Base-by-base conservation (phyloP, 2,113 vertebrate genomes). In the Melanerpes formicivorus region DNA sequence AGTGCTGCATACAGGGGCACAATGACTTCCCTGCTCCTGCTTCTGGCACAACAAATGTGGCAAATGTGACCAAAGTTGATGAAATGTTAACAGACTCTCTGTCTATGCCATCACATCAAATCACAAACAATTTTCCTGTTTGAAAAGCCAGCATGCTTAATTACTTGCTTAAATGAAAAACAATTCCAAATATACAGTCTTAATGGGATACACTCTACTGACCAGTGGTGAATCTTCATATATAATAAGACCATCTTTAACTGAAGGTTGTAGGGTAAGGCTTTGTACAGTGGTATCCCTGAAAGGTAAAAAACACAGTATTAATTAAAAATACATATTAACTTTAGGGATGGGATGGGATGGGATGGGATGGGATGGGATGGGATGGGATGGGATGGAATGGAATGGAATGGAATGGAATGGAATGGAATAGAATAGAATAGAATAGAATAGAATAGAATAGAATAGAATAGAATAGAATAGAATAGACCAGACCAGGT, bases 201-300 rank as follows among this genome's bases (percentile, higher is more conserved):
- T 89, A 76, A 84, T 54, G 32, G n/a, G n/a, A n/a, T n/a, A n/a
- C n/a, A n/a, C n/a, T n/a, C 77, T 96, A 98, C 98, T 97, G 87
- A 99, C 98, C 97, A 99, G 96, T 25, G 99, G 99, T 3, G 99
- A 99, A 96, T 99, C 99, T 96, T 99, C 99, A 71, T 99, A 99
- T 4, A 97, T 95, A 91, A 99, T 99, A 92, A 99, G 96, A 70
- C 99, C 99, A 14, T 99, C 98, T 95, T 97, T 98, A 84, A 99
- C 99, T 16, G 99, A 99, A 63, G 99, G 99, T 95, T 99, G 99
- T 60, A 99, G 96, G 11, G 99, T 99, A 92, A 99, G 98, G 29
- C 98, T 98, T 97, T 99, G 99, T 37, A 99, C 99, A 2, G 99
- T 99, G 9, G 99, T 99, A 86, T 99, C 99, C 91, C 99, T 99